phyloP scores from a whole-genome alignment of 2,888 invertebrate species.

The Meiosimyza decipiens region DNA sequence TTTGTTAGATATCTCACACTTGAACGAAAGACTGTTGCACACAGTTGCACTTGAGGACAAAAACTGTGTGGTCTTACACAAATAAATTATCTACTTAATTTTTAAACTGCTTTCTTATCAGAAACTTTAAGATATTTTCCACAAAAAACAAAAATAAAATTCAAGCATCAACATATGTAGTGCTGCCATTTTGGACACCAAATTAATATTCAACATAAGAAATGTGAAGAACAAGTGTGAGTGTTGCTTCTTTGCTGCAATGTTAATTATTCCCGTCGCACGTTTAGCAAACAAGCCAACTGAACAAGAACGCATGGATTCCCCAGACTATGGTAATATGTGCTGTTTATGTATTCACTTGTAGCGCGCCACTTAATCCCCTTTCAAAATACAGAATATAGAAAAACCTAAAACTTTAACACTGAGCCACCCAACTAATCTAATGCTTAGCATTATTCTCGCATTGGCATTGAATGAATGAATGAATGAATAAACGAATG shows the following conservation, averaged over 20 bases:
- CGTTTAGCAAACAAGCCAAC: slow-evolving; percentile 3
- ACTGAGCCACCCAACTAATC: slow-evolving; percentile 21
- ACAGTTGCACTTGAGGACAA: no score
- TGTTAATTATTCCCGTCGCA: slow-evolving; percentile 13
- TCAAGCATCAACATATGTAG: neutral
- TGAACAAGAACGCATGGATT: no score
- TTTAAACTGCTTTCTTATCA: neutral
- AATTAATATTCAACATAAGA: slow-evolving; percentile 20
- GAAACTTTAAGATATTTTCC: no score
- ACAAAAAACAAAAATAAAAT: neutral
- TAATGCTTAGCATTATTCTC: slow-evolving; percentile 21
- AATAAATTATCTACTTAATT: neutral
- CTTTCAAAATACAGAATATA: neutral
- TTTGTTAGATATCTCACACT: no score
- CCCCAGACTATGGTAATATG: neutral
- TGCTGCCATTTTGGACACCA: neutral
- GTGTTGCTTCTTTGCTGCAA: neutral
- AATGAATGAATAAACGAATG: neutral
- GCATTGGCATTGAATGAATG: slow-evolving; percentile 10
- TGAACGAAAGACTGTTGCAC: no score
- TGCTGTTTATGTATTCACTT: slow-evolving; percentile 28
- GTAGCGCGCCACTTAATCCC: slow-evolving; percentile 8
- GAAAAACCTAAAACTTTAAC: neutral
- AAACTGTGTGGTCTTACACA: neutral
- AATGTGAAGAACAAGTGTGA: neutral